These are phyloP conservation scores for Martes martes DNA, from an alignment of 2,113 vertebrate species.

Conservation along the genomic window DNA sequence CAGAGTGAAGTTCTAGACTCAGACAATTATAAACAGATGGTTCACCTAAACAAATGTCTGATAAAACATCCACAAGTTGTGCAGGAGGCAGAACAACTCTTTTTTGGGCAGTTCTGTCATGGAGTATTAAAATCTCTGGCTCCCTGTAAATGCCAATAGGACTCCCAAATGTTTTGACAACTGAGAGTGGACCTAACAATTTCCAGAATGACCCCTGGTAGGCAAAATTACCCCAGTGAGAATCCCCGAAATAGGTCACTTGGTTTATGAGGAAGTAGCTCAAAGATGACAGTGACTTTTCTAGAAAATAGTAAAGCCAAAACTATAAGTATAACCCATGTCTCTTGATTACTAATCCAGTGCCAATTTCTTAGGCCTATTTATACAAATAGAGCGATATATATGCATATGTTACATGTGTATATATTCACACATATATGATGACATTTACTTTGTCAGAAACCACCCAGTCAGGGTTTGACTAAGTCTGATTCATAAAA, in stretches of 20 bases:
- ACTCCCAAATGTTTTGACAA: not conserved
- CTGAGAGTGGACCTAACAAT: not conserved
- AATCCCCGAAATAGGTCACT: not conserved
- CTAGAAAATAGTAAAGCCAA: not conserved
- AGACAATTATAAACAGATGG: not conserved
- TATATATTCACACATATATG: not conserved
- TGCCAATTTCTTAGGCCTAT: not conserved
- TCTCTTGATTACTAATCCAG: not conserved
- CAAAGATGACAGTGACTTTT: not conserved
- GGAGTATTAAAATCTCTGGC: not conserved
- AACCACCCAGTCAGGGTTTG: not conserved
- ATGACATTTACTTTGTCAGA: not conserved
- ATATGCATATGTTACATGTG: not conserved
- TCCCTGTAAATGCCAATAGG: not conserved
- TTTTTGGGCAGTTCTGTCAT: not conserved
- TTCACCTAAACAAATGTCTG: not conserved
- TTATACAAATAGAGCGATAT: not conserved
- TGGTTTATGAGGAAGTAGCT: not conserved
- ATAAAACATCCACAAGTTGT: not conserved
- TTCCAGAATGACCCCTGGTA: not conserved
- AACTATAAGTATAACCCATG: not conserved
- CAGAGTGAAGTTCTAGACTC: not conserved
- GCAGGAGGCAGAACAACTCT: not conserved
- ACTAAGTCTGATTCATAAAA: not conserved
- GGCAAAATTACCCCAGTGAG: not conserved